Evolutionary conservation across 1,140 invertebrate species (phyloP), one percentile per base, ranked within the genome.

Genomic region (Penaeus japonicus): DNA sequence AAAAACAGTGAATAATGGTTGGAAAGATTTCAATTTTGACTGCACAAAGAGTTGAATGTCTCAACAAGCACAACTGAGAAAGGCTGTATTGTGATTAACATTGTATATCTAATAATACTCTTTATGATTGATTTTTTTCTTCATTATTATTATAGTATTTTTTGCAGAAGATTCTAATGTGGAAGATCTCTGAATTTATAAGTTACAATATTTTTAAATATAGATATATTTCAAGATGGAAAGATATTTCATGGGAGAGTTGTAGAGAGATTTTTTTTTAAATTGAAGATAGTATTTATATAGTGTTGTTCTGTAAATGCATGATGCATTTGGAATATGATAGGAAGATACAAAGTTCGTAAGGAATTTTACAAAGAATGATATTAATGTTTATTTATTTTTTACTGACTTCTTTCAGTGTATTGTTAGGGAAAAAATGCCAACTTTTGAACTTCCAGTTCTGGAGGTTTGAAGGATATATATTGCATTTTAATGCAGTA

Each of bases 311-410:
- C 55, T 84, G 65, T 73, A 35, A 55, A 53, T 54, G 47, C 83
- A 75, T 84, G 62, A 84, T 47, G 65, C 75, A 73, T 84, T 47
- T 70, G 62, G 75, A 75, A 54, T 84, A 65, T 84, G 32, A 84
- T 84, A 55, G 62, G 55, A 73, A 70, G 27, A 20, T 54, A 54
- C 70, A 54, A 47, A 75, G 65, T 84, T 84, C 15, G 75, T 75
- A 73, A 84, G 55, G 83, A 84, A 75, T 84, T 73, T 84, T 84
- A 84, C 83, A 84, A 73, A 84, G 70, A 70, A 84, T 30, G 39
- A 75, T 62, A 70, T 65, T 53, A 84, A 75, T 84, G 83, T 84
- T 84, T 73, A 73, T 84, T 84, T 84, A 84, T 84, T 84, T 75
- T 73, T 84, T 84, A 54, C 55, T 70, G 32, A 70, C 22, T 70